Base-by-base conservation (phyloP, 2,797 vertebrate genomes). In the Huso huso region DNA sequence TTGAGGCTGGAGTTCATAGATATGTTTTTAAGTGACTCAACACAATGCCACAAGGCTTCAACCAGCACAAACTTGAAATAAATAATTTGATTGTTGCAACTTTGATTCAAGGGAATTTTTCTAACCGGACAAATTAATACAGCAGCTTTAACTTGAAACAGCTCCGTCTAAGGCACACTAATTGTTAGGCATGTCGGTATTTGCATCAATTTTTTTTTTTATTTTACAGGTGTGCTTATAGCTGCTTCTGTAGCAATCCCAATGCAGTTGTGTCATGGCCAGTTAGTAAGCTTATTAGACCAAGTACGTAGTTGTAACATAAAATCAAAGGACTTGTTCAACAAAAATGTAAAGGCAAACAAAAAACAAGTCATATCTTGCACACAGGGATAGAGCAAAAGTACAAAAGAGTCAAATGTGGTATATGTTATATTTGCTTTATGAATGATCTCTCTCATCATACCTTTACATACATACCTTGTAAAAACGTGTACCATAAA, bases 91-190 rank as follows among this genome's bases (percentile, higher is more conserved):
- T 37, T 37, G 23, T 37, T 37, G 2, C 23, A 37, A 10, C 52
- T 55, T 55, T 55, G 52, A 55, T 55, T 55, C 52, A 55, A 55
- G 52, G 52, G 52, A n/a, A n/a, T 10, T 37, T 55, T 55, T 55
- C 52, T 55, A 55, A 55, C 3, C 52, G 3, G 52, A 55, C 52
- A 55, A 55, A 55, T 55, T 55, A 55, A 55, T 55, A 55, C 52
- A 9, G 52, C 52, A 55, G 52, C 52, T 55, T 55, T 55, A 55
- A 55, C 52, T 55, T 55, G 9, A 55, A 55, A 55, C n/a, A n/a
- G 52, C 52, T 55, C n/a, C 1, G 52, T 55, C 52, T 55, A n/a
- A n/a, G 3, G n/a, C 52, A 55, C n/a, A 10, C 1, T n/a, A 55
- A 55, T 55, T 9, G 9, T 55, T 55, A 55, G 52, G 52, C 52